Evolutionary conservation across 2,797 vertebrate genomes (phyloP), one percentile per base, ranked within the genome.

Genomic region (Zenarchopterus dispar): DNA sequence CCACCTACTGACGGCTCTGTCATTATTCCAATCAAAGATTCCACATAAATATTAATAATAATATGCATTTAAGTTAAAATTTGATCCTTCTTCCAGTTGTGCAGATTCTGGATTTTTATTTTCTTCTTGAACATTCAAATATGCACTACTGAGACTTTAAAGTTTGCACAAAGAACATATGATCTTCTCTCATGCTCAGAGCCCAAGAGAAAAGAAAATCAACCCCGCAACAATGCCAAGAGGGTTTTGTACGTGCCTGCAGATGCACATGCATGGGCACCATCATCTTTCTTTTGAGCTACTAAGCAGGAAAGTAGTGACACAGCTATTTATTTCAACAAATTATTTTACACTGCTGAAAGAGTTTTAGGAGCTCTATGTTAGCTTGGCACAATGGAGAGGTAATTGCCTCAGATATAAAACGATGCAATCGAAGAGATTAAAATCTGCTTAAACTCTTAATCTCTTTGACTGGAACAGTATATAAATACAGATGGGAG

Each of bases 381-480:
- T 66, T 47, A 53, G 56, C 46, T 24, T 23, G 1, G 57, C 68
- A 65, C 70, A 52, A 62, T 26, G 49, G 50, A 68, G 58, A 67
- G 68, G 69, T 79, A 81, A 85, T 79, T 65, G 77, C n/a, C 63
- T 69, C 50, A 52, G 63, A 58, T 62, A 66, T 76, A 67, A 73
- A 68, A 73, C 46, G 72, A 73, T 56, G 61, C 7, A 43, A 49
- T 43, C 8, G 55, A 69, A 68, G 61, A 82, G 71, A 82, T 77
- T 80, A 75, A 66, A 80, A 87, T 89, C 74, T 73, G 51, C 53
- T 70, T 80, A 73, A 81, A 81, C 66, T 71, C 70, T 59, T 87
- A 78, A 86, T 83, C 85, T 72, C 58, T 41, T 46, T 8, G 26
- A 55, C 10, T 17, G 63, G 56, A 78, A 78, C 70, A 69, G n/a